phyloP scores from a whole-genome alignment of 2,113 vertebrate genomes.

The Opisthocomus hoazin region DNA sequence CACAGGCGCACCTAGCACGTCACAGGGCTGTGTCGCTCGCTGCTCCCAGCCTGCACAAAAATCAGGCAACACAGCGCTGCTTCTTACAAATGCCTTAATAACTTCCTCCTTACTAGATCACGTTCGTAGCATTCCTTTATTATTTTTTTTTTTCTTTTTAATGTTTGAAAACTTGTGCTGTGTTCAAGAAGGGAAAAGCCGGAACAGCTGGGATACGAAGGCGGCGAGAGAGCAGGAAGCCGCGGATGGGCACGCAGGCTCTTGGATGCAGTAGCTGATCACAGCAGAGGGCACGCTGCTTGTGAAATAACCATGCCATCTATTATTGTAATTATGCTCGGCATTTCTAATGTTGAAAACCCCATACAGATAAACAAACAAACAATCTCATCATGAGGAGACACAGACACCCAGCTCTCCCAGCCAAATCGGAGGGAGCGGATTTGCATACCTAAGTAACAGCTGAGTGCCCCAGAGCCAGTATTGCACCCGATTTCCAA shows the following conservation, averaged over 20 bases:
- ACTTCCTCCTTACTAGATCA: not conserved
- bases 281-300: not conserved
- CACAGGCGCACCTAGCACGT: not conserved
- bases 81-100: not conserved
- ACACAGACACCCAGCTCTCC: not conserved
- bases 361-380: slow-evolving; percentile 15
- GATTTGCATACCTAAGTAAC: slow-evolving; percentile 39
- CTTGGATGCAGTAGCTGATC: not conserved
- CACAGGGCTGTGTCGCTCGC: not conserved
- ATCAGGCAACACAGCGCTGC: not conserved
- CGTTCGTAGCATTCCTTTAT: not conserved
- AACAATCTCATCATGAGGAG: slow-evolving; percentile 14
- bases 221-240: not conserved
- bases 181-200: not conserved
- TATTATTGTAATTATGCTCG: slow-evolving; percentile 4
- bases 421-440: not conserved
- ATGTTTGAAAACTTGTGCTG: not conserved
- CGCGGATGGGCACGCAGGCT: not conserved
- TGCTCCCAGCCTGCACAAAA: not conserved
- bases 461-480: not conserved
- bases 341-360: slow-evolving; percentile 16
- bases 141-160: not conserved
- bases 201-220: not conserved
- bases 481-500: not conserved
- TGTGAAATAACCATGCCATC: not conserved